A percentile compares a stretch with the other conserved stretches of the same genome.
Evolutionary conservation across 2,888 invertebrate genomes (phyloP).

Genomic region (Vesta saturnalis): DNA sequence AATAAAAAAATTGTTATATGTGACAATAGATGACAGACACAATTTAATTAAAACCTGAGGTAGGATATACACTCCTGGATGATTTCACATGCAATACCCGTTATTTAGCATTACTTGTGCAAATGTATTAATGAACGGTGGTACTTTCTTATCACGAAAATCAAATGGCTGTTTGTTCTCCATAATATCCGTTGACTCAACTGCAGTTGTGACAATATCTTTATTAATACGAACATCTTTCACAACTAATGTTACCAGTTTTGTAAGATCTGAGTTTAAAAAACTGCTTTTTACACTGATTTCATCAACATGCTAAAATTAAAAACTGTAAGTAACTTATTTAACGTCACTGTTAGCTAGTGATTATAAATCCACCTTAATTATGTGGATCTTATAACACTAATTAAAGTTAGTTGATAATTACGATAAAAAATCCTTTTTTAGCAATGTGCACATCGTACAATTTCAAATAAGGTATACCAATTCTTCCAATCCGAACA

Average conservation of each 20-base stretch:
- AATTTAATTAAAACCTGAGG: no score
- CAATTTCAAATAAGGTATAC: slow-evolving; percentile 80
- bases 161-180: slow-evolving; percentile 63
- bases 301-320: slow-evolving; percentile 82
- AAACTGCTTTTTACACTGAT: slow-evolving; percentile 87
- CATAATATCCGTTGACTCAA: slow-evolving; percentile 1
- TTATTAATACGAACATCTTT: slow-evolving; percentile 84
- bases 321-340: slow-evolving; percentile 24
- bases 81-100: no score
- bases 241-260: slow-evolving; percentile 83
- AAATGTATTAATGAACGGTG: slow-evolving; percentile 82
- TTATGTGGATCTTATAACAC: no score
- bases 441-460: slow-evolving; percentile 84
- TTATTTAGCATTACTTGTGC: slow-evolving; percentile 82
- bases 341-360: no score
- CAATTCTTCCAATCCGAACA: slow-evolving; percentile 82
- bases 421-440: slow-evolving; percentile 68
- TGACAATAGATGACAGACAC: background rate
- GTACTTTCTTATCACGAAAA: slow-evolving; percentile 79
- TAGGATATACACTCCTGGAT: no score
- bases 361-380: no score
- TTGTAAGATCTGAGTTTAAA: slow-evolving; percentile 88
- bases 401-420: no score
- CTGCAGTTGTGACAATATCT: slow-evolving; percentile 64
- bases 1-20: no score